Evolutionary conservation across 2,797 vertebrate species (phyloP).

Genomic region (Halcyon chelicuti): DNA sequence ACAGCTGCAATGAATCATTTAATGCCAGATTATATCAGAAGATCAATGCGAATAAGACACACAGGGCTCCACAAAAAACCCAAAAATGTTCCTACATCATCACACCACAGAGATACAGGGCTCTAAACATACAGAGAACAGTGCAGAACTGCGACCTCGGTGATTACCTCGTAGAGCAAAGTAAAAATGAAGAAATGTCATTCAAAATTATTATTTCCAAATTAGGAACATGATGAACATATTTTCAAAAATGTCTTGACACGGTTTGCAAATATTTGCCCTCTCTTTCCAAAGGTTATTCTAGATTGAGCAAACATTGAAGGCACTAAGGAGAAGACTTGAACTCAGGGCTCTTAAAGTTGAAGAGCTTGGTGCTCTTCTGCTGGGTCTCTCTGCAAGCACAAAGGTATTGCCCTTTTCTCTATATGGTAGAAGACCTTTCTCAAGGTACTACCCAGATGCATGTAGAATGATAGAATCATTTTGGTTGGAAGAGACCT

Average conservation of each 20-base stretch:
- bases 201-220: background rate
- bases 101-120: background rate
- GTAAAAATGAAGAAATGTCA: background rate
- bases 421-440: background rate
- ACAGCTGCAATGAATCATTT: background rate
- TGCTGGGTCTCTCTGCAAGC: background rate
- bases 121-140: background rate
- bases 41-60: background rate
- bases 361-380: rapidly evolving
- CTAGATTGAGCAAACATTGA: background rate
- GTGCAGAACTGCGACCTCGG: background rate
- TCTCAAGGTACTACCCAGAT: background rate
- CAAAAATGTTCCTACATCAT: background rate
- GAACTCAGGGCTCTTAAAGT: background rate
- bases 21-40: background rate
- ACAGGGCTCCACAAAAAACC: rapidly evolving
- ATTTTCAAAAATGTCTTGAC: background rate
- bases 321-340: background rate
- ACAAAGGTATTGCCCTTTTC: background rate
- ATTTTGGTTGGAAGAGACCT: background rate
- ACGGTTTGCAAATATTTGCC: background rate
- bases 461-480: background rate
- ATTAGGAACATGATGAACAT: rapidly evolving
- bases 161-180: background rate
- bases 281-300: background rate